These are phyloP conservation scores for Drosophila chauvacae DNA, from an alignment of 1,140 invertebrate genomes.

Conservation along the genomic window DNA sequence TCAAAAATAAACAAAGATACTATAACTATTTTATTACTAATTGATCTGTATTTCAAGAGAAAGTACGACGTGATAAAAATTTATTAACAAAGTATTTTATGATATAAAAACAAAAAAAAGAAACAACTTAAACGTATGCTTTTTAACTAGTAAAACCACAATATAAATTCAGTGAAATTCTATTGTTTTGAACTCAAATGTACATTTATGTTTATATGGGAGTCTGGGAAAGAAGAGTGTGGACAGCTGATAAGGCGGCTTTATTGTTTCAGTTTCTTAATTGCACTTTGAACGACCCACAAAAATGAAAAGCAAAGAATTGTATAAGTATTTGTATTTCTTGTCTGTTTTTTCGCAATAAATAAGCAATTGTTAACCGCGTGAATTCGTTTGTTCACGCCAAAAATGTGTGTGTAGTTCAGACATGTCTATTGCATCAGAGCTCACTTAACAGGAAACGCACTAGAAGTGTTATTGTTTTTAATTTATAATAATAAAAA, in stretches of 20 bases:
- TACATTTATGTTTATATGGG: constrained; percentile 30
- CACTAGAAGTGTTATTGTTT: not conserved
- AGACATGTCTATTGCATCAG: constrained; percentile 23
- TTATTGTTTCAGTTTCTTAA: constrained; percentile 33
- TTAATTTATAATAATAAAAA: not conserved
- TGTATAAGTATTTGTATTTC: constrained; percentile 2
- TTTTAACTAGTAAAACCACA: not conserved
- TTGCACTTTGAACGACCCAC: constrained; percentile 51
- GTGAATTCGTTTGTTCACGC: constrained; percentile 4
- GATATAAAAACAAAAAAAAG: not conserved
- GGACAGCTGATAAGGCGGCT: constrained; percentile 33
- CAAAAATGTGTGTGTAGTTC: constrained; percentile 2
- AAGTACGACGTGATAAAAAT: not conserved
- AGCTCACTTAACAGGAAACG: constrained; percentile 11
- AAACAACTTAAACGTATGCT: not conserved
- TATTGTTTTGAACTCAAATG: constrained; percentile 1
- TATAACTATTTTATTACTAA: not conserved
- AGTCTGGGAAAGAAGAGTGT: constrained; percentile 40
- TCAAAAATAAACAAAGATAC: not conserved
- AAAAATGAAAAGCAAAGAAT: constrained; percentile 5
- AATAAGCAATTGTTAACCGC: constrained; percentile 27
- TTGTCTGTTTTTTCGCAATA: constrained; percentile 21
- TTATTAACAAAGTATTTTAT: not conserved
- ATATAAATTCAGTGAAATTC: not conserved
- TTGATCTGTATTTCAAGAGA: not conserved